Percentiles rank a stretch among this genome's conserved stretches.
These are phyloP conservation scores for Lamellibrachia columna DNA, from an alignment of 2,888 invertebrate species.

Conservation along the genomic window DNA sequence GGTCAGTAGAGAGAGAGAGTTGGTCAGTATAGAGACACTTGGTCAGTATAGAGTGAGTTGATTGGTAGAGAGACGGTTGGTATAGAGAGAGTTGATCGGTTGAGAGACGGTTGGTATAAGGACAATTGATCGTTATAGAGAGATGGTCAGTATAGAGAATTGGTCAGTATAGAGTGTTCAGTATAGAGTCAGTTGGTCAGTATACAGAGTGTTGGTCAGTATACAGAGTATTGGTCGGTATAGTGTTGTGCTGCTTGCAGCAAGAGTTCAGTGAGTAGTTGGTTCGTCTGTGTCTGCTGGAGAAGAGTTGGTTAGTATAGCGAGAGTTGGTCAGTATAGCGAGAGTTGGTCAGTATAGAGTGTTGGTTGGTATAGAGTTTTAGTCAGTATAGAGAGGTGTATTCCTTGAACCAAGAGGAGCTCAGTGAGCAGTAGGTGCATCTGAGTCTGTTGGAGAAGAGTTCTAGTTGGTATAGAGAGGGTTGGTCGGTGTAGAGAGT, in stretches of 20 bases:
- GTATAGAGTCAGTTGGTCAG: neutral
- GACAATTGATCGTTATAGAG: neutral
- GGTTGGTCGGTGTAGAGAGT: neutral
- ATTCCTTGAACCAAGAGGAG: slow-evolving; percentile 59
- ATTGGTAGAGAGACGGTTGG: slow-evolving; percentile 62
- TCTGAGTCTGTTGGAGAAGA: slow-evolving; percentile 86
- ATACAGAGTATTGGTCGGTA: neutral
- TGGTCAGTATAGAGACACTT: neutral
- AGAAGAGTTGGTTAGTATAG: slow-evolving; percentile 67
- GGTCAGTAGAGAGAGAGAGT: slow-evolving; percentile 36
- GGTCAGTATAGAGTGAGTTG: slow-evolving; percentile 59
- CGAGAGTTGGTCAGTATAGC: neutral
- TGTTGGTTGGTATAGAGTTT: too few relatives aligned
- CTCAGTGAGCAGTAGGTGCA: slow-evolving; percentile 61
- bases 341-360: neutral
- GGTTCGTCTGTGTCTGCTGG: slow-evolving; percentile 53
- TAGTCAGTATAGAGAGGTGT: neutral
- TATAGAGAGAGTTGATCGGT: slow-evolving; percentile 80
- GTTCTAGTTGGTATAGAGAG: neutral
- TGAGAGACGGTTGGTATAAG: slow-evolving; percentile 67
- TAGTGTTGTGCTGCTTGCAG: slow-evolving; percentile 41
- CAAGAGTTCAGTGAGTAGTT: slow-evolving; percentile 64
- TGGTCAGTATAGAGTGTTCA: too few relatives aligned
- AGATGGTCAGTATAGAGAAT: neutral
- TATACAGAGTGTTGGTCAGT: neutral